phyloP scores from a whole-genome alignment of 2,113 vertebrate species.

The Gorsachius goisagi region DNA sequence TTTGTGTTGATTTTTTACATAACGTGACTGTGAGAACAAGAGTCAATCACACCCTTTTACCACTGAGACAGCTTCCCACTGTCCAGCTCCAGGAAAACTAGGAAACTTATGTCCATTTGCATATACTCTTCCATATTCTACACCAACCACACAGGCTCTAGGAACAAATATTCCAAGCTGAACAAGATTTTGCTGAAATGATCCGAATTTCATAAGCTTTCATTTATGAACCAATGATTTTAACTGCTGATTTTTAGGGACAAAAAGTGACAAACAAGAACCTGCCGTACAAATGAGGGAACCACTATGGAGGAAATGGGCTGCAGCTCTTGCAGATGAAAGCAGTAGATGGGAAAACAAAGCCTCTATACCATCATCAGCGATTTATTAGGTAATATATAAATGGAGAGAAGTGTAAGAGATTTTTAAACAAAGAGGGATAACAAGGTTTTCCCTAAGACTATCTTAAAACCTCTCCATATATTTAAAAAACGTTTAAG shows the following conservation, averaged over 20 bases:
- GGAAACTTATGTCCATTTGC: background rate
- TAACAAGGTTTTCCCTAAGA: background rate
- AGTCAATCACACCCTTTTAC: background rate
- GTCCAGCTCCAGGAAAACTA: background rate
- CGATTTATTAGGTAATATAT: background rate
- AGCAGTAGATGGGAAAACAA: background rate
- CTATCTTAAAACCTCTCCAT: background rate
- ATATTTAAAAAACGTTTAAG: background rate
- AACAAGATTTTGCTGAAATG: background rate
- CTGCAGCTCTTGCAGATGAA: background rate
- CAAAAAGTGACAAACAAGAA: background rate
- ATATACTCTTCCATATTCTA: background rate
- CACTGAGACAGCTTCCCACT: background rate
- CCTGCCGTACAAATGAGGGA: accelerated
- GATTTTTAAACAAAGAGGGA: background rate
- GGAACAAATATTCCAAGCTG: background rate
- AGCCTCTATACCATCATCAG: background rate
- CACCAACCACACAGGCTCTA: background rate
- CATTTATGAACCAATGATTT: background rate
- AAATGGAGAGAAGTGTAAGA: background rate
- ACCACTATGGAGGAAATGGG: background rate
- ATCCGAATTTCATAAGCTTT: background rate
- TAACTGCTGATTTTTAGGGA: background rate
- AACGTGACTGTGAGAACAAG: background rate
- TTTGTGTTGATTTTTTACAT: background rate